Evolutionary conservation across 2,113 vertebrate species (phyloP).

Genomic region (Tragelaphus scriptus): DNA sequence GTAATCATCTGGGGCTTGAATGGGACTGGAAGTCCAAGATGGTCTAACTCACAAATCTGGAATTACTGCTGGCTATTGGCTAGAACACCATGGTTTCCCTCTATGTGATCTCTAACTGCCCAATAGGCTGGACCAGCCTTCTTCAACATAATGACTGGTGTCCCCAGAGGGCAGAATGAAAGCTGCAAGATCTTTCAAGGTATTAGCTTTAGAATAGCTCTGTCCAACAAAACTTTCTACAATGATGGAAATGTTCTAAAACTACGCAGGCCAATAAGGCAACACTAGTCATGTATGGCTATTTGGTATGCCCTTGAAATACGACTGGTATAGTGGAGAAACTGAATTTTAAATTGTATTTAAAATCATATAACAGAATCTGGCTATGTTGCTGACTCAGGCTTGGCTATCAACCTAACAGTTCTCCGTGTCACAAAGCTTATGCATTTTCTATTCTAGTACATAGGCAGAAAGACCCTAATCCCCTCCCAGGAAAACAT

Average conservation of each 20-base stretch:
- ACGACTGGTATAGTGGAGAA: not conserved
- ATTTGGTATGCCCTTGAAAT: not conserved
- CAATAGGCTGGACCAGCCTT: not conserved
- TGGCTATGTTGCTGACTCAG: not conserved
- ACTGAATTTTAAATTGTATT: not conserved
- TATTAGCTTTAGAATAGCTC: not conserved
- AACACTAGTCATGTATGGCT: no score
- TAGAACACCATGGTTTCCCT: not conserved
- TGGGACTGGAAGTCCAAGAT: not conserved
- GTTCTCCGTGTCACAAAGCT: not conserved
- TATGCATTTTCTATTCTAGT: not conserved
- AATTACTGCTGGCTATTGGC: not conserved
- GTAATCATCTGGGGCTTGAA: not conserved
- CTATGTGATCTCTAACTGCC: not conserved
- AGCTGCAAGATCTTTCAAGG: not conserved
- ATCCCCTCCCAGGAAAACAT: not conserved
- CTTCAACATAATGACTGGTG: not conserved
- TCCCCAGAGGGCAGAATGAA: not conserved
- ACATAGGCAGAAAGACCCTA: not conserved
- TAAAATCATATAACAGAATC: not conserved
- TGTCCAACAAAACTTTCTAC: not conserved
- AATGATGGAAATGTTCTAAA: not conserved
- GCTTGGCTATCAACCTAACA: not conserved
- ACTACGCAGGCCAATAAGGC: not conserved
- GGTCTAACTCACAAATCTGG: not conserved